Conservation (phyloP, 2,888 invertebrate genomes). For the Meta bourneti region DNA sequence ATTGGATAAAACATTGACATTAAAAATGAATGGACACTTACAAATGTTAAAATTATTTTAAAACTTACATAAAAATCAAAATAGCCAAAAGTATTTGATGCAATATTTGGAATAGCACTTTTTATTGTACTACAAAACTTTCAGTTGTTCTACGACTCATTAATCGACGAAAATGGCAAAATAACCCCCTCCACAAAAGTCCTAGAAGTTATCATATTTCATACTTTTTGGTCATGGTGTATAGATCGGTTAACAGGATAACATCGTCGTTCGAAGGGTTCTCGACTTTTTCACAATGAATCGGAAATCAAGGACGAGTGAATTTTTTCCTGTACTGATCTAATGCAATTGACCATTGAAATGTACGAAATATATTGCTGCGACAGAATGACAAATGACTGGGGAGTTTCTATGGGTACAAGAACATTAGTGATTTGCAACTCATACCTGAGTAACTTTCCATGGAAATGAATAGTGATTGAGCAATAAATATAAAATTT, state of each 20-base stretch:
- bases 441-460: not conserved
- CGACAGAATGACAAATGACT: constrained; percentile 31
- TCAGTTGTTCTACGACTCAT: not conserved
- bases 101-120: too few species aligned
- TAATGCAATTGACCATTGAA: constrained; percentile 8
- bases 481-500: too few species aligned
- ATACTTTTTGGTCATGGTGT: not conserved
- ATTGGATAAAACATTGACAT: too few species aligned
- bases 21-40: too few species aligned
- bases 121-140: too few species aligned
- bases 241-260: constrained; percentile 46
- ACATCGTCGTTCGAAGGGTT: constrained; percentile 33
- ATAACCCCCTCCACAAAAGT: not conserved
- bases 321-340: not conserved
- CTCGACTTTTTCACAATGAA: not conserved
- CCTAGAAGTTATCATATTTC: not conserved
- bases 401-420: not conserved
- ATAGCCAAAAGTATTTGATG: too few species aligned
- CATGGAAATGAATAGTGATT: not conserved
- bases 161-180: not conserved
- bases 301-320: constrained; percentile 21
- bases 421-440: constrained; percentile 19
- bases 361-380: not conserved
- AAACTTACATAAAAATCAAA: too few species aligned
- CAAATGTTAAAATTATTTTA: too few species aligned